A percentile compares a stretch with the other conserved stretches of the same genome.
Conservation (phyloP, 2,888 invertebrate genomes). For the Calameuta idolon region DNA sequence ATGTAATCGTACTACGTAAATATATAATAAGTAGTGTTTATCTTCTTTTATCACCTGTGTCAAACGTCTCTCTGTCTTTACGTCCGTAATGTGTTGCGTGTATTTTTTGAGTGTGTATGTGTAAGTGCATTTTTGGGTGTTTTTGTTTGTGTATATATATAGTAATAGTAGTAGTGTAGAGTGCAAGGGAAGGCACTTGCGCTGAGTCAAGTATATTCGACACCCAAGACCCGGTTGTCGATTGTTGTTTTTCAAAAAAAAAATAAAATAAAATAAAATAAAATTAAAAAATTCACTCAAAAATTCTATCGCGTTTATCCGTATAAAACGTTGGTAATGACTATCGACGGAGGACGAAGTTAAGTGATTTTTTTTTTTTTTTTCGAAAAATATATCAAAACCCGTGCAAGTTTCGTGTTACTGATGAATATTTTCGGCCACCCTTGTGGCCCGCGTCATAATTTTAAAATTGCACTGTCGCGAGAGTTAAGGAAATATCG, state of each 20-base stretch:
- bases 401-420: too few relatives aligned
- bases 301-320: too few relatives aligned
- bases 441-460: too few relatives aligned
- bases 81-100: slow-evolving; percentile 30
- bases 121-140: neutral
- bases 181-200: slow-evolving; percentile 67
- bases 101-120: slow-evolving; percentile 31
- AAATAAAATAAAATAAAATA: neutral
- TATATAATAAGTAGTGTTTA: slow-evolving; percentile 45
- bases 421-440: too few relatives aligned
- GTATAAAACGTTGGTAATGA: too few relatives aligned
- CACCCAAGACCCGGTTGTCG: slow-evolving; percentile 37
- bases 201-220: slow-evolving; percentile 51
- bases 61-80: slow-evolving; percentile 25
- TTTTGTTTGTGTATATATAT: slow-evolving; percentile 4
- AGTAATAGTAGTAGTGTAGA: slow-evolving; percentile 25
- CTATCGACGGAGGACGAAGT: too few relatives aligned
- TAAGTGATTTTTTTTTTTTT: too few relatives aligned
- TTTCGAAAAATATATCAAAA: too few relatives aligned
- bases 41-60: slow-evolving; percentile 30
- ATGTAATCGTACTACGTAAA: slow-evolving; percentile 39
- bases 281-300: neutral
- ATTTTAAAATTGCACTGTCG: too few relatives aligned
- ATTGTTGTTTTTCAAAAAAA: neutral
- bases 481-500: too few relatives aligned